phyloP scores from a whole-genome alignment of 2,888 invertebrate genomes.

The Ectemnius continuus region DNA sequence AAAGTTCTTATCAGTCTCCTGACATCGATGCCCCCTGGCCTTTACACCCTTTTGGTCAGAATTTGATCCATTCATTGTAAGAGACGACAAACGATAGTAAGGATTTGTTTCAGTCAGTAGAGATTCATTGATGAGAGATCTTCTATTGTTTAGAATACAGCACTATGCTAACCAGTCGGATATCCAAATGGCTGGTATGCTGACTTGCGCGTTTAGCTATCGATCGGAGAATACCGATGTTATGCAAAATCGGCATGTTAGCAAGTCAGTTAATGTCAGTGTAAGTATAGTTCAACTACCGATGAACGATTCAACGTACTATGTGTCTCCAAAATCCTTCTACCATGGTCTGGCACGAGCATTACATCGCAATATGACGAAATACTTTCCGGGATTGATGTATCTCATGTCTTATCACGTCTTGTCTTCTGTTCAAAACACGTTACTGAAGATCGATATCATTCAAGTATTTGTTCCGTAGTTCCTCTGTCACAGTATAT shows the following conservation, averaged over 20 bases:
- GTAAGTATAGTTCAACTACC: constrained; percentile 73
- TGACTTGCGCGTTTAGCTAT: constrained; percentile 92
- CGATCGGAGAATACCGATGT: constrained; percentile 80
- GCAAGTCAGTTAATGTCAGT: constrained; percentile 81
- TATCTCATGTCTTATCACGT: constrained; percentile 17
- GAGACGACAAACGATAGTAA: constrained; percentile 67
- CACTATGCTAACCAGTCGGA: constrained; percentile 90
- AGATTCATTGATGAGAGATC: constrained; percentile 1
- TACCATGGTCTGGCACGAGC: constrained; percentile 30
- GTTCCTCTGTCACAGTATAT: constrained; percentile 36
- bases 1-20: constrained; percentile 65
- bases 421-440: constrained; percentile 43
- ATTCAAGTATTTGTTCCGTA: neutral
- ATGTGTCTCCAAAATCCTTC: constrained; percentile 15
- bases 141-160: constrained; percentile 81
- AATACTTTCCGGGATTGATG: constrained; percentile 13
- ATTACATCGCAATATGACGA: constrained; percentile 24
- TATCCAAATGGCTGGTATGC: constrained; percentile 95
- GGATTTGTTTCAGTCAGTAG: no score
- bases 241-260: constrained; percentile 74
- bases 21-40: constrained; percentile 85
- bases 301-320: neutral
- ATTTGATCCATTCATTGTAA: constrained; percentile 91
- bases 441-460: neutral
- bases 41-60: constrained; percentile 91